Base-by-base conservation (phyloP, 1,140 invertebrate species). In the Zophobas morio region DNA sequence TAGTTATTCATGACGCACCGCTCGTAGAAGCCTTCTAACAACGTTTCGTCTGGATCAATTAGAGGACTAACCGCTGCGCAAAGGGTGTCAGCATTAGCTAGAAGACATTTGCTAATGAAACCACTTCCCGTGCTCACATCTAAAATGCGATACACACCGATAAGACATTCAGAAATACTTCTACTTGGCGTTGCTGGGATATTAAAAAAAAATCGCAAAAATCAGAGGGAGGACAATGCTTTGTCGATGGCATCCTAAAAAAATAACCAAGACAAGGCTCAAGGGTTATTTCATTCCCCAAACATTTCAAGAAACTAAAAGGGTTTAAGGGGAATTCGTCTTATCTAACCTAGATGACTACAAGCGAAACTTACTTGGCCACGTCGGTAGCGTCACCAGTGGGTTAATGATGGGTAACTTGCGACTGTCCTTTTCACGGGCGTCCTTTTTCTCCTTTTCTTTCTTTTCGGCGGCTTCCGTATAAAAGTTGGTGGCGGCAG, bases 1-100 rank as follows among this genome's bases (percentile, higher is more conserved):
- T 99, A 99, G 86, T 99, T 99, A 85, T 99, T 99, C 98, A 99
- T 99, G 0, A 99, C 97, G 79, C 96, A 97, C 79, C 94, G 93
- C 87, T 99, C 98, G 81, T 94, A 94, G 86, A 96, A 98, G 1
- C 96, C 96, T 88, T 97, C 95, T 88, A 96, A 86, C 6, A 96
- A 89, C 3, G 96, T 95, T 84, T 98, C 95, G 86, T 97, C 95
- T 0, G 94, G 93, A 87, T 98, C 96, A 92, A 98, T 96, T 6
- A 98, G 87, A 1, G 96, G 96, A 78, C 96, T 96, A 6, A 96
- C 96, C 2, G 96, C 95, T 42, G 97, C 96, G 88, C 97, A 98
- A 0, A 99, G 88, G 6, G 97, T 96, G 87, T 98, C 97, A n/a
- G 97, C 97, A 88, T 98, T 98, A 37, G 97, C 96, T 56, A 99